Base-by-base conservation (phyloP, 2,888 invertebrate genomes). In the Ennomos quercinarius region DNA sequence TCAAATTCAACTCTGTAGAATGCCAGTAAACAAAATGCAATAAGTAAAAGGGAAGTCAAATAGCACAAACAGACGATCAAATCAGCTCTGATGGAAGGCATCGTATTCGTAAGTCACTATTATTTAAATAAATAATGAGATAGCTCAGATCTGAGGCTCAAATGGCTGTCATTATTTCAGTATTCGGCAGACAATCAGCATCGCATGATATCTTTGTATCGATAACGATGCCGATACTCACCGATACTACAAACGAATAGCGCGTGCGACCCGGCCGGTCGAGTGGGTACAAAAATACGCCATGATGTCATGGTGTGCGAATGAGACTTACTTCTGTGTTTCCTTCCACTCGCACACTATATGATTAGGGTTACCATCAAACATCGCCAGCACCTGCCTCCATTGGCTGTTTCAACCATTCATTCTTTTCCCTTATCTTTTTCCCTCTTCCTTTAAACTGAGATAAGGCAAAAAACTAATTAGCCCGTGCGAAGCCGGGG, bases 291-390 rank as follows among this genome's bases (percentile, higher is more conserved):
- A 85, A 89, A 91, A 91, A 91, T 92, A 92, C 77, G 86, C 87
- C 89, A 91, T 92, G 91, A 92, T 89, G 89, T 92, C 91, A 91
- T 90, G 88, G 87, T 86, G 89, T 80, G 84, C 77, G 86, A 90
- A 69, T 57, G 87, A 84, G 86, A 86, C 69, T 50, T 52, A 42
- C 62, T 65, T 64, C 57, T 59, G 57, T 64, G 64, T 64, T 71
- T 72, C 75, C 73, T 71, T 72, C 75, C 73, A 72, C 66, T 84
- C 82, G 70, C 78, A 70, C 77, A 74, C 47, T 60, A 51, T 47
- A 51, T 35, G 47, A 39, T 35, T 61, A 61, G 60, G 51, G 51
- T 61, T 12, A 56, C 60, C 60, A 61, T 59, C 35, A 43, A 27
- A 27, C 27, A 27, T 27, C n/a, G n/a, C n/a, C n/a, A n/a, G n/a